Evolutionary conservation across 92 coral and sea anemone genomes (phyloP), one percentile per base, ranked within the genome.

Genomic region (Blastomussa wellsi): DNA sequence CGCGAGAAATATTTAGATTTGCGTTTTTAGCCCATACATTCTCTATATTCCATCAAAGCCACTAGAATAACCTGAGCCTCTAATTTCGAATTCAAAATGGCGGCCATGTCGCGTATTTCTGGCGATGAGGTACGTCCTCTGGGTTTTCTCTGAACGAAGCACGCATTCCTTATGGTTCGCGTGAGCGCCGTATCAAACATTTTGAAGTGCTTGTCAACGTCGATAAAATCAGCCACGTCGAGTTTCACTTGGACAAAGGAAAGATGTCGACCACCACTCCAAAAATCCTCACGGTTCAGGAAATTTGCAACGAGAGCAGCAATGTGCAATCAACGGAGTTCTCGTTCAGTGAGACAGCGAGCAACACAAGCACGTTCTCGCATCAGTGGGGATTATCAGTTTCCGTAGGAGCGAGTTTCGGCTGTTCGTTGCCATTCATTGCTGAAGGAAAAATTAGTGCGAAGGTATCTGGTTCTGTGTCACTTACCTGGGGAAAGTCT

Each of bases 171-270:
- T 71, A 32, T 71, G 76, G 76, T 11, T 71, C 44, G 26, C 41
- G 48, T 16, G 44, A 71, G 33, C 76, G 12, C 33, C 76, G 76
- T 13, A 71, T 71, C 42, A 4, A 71, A 5, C 7, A 41, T 8
- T 71, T 32, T 33, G 42, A 71, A 41, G 76, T 71, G 28, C 76
- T 71, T 31, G 76, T 71, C 44, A 41, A 9, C 42, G 76, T 44
- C 41, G 44, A 71, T 5, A 41, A 17, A 71, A 32, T 71, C 41
- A 33, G 26, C n/a, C 24, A 10, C 26, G 19, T 32, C 16, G 29
- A 71, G 44, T 32, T 71, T 22, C 42, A 71, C 76, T 17, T 32
- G 39, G 42, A 35, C 26, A 8, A 44, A 28, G 76, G 76, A 31
- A 32, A 71, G 26, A 2, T 71, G 76, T 1, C 0, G 39, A 20